Conservation (phyloP, 2,797 vertebrate species). For the Dipus sagitta region DNA sequence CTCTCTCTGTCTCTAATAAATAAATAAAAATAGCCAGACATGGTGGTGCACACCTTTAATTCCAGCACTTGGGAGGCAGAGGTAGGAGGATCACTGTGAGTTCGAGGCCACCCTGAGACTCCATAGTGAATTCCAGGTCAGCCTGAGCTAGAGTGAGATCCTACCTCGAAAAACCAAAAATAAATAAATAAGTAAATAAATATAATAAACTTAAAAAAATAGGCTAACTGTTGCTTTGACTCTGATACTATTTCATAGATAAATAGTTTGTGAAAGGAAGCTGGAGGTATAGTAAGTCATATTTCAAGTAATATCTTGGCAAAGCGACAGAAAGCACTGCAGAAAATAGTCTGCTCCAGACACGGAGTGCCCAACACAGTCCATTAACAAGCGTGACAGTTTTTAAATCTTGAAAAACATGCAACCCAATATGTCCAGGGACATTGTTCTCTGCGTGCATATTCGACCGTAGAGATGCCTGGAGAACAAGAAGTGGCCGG, state of each 20-base stretch:
- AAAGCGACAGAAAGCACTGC: neutral
- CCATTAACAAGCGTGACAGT: constrained; percentile 29
- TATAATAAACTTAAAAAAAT: no score
- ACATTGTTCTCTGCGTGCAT: constrained; percentile 33
- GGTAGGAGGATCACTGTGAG: no score
- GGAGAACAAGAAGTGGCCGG: constrained; percentile 28
- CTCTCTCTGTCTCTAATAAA: no score
- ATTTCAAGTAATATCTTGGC: constrained; percentile 64
- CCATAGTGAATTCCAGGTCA: no score
- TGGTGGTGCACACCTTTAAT: neutral
- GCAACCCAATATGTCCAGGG: neutral
- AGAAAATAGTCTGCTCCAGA: constrained; percentile 46
- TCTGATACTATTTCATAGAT: constrained; percentile 32
- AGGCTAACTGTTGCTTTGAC: neutral
- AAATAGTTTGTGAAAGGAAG: constrained; percentile 55
- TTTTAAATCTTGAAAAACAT: constrained; percentile 60
- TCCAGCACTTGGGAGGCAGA: no score
- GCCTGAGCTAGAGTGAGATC: no score
- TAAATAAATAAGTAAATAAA: no score
- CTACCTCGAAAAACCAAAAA: no score
- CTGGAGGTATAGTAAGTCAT: constrained; percentile 42
- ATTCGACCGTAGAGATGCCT: constrained; percentile 46
- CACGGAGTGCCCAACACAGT: neutral
- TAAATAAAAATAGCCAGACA: no score
- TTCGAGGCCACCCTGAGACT: no score